Base-by-base conservation (phyloP, 1,140 invertebrate species). In the Hypothenemus hampei region DNA sequence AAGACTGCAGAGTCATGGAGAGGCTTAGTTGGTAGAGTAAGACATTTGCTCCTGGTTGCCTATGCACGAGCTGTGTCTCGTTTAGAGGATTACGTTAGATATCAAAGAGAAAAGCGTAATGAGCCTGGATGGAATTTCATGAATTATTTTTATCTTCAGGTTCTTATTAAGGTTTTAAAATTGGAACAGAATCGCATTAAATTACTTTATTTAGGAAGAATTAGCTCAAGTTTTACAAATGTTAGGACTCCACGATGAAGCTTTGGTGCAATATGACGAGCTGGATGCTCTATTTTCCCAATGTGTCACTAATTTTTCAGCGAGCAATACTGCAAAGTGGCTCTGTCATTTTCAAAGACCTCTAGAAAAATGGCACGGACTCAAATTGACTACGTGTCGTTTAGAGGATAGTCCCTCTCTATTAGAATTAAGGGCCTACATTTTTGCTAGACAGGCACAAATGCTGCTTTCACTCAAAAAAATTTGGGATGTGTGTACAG, bases 261-360 rank as follows among this genome's bases (percentile, higher is more conserved):
- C 94, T 19, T 74, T 98, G 53, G 87, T 97, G 39, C 94, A 97
- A 67, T 98, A 97, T 75, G 94, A 98, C 76, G 94, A 97, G 77
- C 75, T 97, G 61, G 94, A 97, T 78, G 94, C 94, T 46, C 79
- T 97, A 41, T 97, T 98, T 73, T 93, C 93, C 8, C 93, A 97
- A 75, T 97, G 96, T 77, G 84, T 97, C 29, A 81, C 94, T 50
- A 96, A 96, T 76, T 91, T 90, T 36, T 86, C 88, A 69, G 79
- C 89, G 58, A 88, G 88, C 66, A 87, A 89, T 60, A 82, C 82
- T 68, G 85, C 89, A 53, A 79, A 79, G 49, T 95, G 92, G 92
- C 72, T 94, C 54, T 76, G 74, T 39, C 79, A 80, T 20, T 91
- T 93, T 66, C 83, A 86, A 69, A 78, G 75, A 56, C 81, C 87